Percentiles rank a stretch among this genome's conserved stretches.
These are phyloP conservation scores for Ornithorhynchus anatinus DNA, from an alignment of 2,113 vertebrate species.

Conservation along the genomic window DNA sequence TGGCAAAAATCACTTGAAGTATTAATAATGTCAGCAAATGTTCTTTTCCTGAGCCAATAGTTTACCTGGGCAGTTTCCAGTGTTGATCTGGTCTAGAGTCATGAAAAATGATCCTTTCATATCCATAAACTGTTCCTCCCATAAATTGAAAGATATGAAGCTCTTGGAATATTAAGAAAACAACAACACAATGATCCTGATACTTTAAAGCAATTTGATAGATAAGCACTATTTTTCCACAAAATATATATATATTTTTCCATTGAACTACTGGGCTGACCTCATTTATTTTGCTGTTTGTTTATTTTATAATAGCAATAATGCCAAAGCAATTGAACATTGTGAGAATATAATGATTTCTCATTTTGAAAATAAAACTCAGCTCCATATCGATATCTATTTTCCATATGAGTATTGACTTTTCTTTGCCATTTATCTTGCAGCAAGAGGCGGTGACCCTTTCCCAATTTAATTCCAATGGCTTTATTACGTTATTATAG, in stretches of 20 bases:
- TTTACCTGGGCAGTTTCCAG: no score
- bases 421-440: not conserved
- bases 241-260: not conserved
- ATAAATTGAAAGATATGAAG: no score
- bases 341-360: not conserved
- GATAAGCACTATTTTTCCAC: not conserved
- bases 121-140: no score
- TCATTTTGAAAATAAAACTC: not conserved
- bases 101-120: no score
- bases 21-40: no score
- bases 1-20: no score
- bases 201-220: not conserved
- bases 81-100: no score
- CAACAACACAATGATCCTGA: no score
- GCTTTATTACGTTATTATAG: conserved; percentile 17
- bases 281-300: not conserved
- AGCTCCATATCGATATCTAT: conserved; percentile 2
- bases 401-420: not conserved
- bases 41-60: no score
- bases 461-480: conserved; percentile 3
- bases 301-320: not conserved
- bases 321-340: not conserved
- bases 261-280: not conserved
- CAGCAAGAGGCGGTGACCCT: not conserved
- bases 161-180: no score